These are phyloP conservation scores for Eleginops maclovinus DNA, from an alignment of 2,113 vertebrate species.

Conservation along the genomic window DNA sequence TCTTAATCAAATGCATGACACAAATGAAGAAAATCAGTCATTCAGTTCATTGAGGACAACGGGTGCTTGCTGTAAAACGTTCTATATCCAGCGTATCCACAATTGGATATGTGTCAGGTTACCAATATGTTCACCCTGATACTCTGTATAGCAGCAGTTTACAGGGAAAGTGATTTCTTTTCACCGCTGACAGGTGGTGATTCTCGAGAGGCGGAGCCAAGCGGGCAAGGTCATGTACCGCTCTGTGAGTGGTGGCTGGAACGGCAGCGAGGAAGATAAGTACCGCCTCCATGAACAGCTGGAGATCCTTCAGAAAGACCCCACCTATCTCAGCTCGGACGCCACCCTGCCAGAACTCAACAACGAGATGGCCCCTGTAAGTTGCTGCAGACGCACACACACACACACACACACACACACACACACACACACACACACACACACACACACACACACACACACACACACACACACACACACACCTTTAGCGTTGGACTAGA, in stretches of 20 bases:
- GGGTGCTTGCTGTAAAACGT: neutral
- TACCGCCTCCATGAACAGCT: slow-evolving; percentile 89
- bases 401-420: neutral
- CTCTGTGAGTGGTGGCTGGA: slow-evolving; percentile 89
- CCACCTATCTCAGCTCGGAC: slow-evolving; percentile 87
- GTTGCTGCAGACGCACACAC: slow-evolving; percentile 35
- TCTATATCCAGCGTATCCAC: neutral
- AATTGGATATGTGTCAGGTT: slow-evolving; percentile 37
- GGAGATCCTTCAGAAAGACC: slow-evolving; percentile 90
- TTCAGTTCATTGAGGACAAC: neutral
- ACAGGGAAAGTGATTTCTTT: slow-evolving; percentile 23
- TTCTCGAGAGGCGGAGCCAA: slow-evolving; percentile 90
- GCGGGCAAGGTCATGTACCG: slow-evolving; percentile 88
- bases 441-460: no score
- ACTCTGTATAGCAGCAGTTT: slow-evolving; percentile 12
- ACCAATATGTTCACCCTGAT: neutral
- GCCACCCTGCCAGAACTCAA: slow-evolving; percentile 89
- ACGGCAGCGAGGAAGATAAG: slow-evolving; percentile 90
- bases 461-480: neutral
- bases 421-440: no score
- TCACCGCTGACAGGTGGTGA: slow-evolving; percentile 86
- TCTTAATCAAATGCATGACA: neutral
- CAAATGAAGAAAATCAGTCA: neutral
- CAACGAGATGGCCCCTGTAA: slow-evolving; percentile 94
- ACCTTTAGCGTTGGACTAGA: neutral